Evolutionary conservation across 2,797 vertebrate species (phyloP), one percentile per base, ranked within the genome.

Genomic region (Phrynocephalus guinanensis): DNA sequence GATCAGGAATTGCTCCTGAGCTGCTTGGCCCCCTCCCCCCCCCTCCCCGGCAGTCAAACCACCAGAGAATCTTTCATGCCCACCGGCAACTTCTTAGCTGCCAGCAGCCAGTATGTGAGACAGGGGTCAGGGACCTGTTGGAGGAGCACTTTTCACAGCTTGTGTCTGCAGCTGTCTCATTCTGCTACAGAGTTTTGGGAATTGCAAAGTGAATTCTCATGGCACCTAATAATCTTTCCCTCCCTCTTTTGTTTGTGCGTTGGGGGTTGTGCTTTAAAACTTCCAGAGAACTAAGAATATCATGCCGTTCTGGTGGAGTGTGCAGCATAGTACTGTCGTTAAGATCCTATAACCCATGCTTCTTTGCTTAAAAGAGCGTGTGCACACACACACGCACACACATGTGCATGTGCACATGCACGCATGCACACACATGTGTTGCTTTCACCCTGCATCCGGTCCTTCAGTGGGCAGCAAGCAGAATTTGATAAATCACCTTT

Each of bases 91-190:
- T 52, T 0, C 6, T 0, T 87, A 87, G 85, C 91, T 92, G 90
- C 92, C 91, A 82, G 0, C 44, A 0, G 88, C 0, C 0, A 0
- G 50, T 0, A 2, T 70, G 82, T 0, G 16, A 85, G 91, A 75
- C 0, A 82, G 90, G 88, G 86, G 68, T 94, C 0, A 0, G 76
- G 84, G 90, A 84, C 68, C 90, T 91, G 38, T 89, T 0, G 3
- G 89, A 89, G 88, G 86, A 81, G 30, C 73, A 0, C 89, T 91
- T 79, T 81, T 90, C 88, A 63, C 56, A 63, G 82, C 1, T 3
- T 90, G 93, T 85, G 76, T 89, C 80, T 90, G 85, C 70, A 90
- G 91, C 92, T 93, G 91, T 92, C 79, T 82, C 90, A 85, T 82
- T 75, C 89, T 79, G 30, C 38, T 56, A 80, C 67, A 4, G 52